These are phyloP conservation scores for Siniperca chuatsi DNA, from an alignment of 2,113 vertebrate species.

Conservation along the genomic window DNA sequence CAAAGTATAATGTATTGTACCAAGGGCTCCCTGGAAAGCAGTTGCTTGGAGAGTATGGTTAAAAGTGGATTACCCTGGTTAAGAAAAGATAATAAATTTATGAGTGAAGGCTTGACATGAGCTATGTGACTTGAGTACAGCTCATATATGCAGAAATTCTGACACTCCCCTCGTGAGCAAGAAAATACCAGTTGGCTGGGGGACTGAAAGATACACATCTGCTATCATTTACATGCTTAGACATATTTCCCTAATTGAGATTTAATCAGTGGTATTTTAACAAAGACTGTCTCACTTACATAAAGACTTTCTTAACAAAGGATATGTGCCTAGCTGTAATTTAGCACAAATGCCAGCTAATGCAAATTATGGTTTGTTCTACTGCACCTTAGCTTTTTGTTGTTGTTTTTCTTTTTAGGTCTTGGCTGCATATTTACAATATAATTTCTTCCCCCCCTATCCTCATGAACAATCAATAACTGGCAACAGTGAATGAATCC, in stretches of 20 bases:
- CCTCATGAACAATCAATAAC: conserved; percentile 29
- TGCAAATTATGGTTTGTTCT: not conserved
- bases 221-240: conserved; percentile 25
- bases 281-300: not conserved
- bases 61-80: conserved; percentile 39
- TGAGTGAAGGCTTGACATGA: conserved; percentile 27
- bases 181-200: conserved; percentile 9
- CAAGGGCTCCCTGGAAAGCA: conserved; percentile 8
- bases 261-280: conserved; percentile 30
- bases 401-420: not conserved
- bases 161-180: not conserved
- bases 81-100: conserved; percentile 49
- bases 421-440: not conserved
- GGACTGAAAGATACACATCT: conserved; percentile 36
- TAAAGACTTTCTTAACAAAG: not conserved
- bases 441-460: not conserved
- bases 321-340: not conserved
- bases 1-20: not conserved
- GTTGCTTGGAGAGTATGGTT: conserved; percentile 23
- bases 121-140: conserved; percentile 2
- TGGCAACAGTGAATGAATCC: conserved; percentile 46
- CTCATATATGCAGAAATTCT: conserved; percentile 15
- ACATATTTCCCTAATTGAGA: conserved; percentile 26
- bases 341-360: not conserved
- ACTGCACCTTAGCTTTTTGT: not conserved